phyloP scores from a whole-genome alignment of 1,140 invertebrate species.

The Rhysida immarginata region DNA sequence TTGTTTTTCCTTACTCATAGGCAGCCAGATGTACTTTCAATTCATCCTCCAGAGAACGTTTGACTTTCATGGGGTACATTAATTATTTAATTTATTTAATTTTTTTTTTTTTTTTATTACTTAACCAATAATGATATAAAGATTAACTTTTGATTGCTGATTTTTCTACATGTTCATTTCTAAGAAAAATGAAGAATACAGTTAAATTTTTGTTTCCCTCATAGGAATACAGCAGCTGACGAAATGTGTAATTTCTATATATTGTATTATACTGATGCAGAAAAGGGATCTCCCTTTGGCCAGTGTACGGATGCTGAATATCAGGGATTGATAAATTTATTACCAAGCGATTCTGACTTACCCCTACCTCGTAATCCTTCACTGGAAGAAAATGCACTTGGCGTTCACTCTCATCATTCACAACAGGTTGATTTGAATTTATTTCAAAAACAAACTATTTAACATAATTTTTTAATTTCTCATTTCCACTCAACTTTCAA shows the following conservation, averaged over 20 bases:
- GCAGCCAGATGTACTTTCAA: slow-evolving; percentile 31
- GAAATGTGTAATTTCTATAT: slow-evolving; percentile 57
- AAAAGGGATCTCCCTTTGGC: slow-evolving; percentile 11
- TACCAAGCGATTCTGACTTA: slow-evolving; percentile 28
- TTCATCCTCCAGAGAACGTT: slow-evolving; percentile 20
- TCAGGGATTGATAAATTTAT: slow-evolving; percentile 10
- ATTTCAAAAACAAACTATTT: too few species aligned
- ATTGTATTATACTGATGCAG: slow-evolving; percentile 41
- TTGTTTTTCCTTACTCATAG: too few species aligned
- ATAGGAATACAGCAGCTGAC: slow-evolving; percentile 39
- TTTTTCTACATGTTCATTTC: too few species aligned
- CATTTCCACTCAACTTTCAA: too few species aligned
- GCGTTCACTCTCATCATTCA: slow-evolving; percentile 14
- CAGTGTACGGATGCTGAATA: slow-evolving; percentile 15
- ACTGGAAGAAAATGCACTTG: slow-evolving; percentile 30
- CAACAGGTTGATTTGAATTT: too few species aligned
- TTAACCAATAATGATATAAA: too few species aligned
- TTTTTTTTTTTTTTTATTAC: neutral
- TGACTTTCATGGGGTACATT: slow-evolving; percentile 25
- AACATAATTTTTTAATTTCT: too few species aligned
- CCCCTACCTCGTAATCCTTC: slow-evolving; percentile 30
- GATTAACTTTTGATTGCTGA: too few species aligned
- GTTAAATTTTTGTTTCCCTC: slow-evolving; percentile 4
- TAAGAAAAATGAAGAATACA: too few species aligned
- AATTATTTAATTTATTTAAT: neutral